Percentiles rank a stretch among this genome's conserved stretches.
These are phyloP conservation scores for Chromobotia macracanthus DNA, from an alignment of 2,797 vertebrate genomes.

Conservation along the genomic window DNA sequence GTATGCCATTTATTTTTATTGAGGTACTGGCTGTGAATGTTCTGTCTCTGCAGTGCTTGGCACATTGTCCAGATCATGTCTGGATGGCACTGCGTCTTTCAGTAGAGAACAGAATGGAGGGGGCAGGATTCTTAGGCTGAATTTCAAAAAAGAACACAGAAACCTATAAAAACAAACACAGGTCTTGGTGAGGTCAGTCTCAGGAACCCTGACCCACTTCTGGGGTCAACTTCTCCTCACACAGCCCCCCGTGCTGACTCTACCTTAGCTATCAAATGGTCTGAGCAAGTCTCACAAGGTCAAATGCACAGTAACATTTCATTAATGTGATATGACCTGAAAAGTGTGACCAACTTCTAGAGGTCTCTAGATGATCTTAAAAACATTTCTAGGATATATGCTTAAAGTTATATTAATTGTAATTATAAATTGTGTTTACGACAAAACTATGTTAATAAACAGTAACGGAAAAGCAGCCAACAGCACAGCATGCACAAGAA, in stretches of 20 bases:
- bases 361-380: too few relatives aligned
- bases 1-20: not conserved
- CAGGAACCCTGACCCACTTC: conserved; percentile 74
- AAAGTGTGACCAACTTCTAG: not conserved
- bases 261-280: conserved; percentile 53
- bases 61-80: conserved; percentile 21
- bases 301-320: conserved; percentile 60
- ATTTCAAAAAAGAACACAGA: conserved; percentile 82
- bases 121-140: conserved; percentile 73
- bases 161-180: conserved; percentile 87
- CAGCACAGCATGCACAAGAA: too few relatives aligned
- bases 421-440: too few relatives aligned
- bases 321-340: not conserved
- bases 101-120: conserved; percentile 73
- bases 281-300: conserved; percentile 49
- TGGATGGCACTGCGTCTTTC: conserved; percentile 53
- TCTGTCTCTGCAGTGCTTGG: not conserved
- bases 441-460: too few relatives aligned
- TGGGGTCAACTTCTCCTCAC: conserved; percentile 31
- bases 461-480: too few relatives aligned
- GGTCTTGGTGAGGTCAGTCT: conserved; percentile 85
- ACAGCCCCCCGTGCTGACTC: conserved; percentile 19
- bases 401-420: too few relatives aligned
- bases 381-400: not conserved
- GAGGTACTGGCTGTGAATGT: not conserved